phyloP scores from a whole-genome alignment of 2,797 vertebrate species.

The Crocodylus rhombifer region DNA sequence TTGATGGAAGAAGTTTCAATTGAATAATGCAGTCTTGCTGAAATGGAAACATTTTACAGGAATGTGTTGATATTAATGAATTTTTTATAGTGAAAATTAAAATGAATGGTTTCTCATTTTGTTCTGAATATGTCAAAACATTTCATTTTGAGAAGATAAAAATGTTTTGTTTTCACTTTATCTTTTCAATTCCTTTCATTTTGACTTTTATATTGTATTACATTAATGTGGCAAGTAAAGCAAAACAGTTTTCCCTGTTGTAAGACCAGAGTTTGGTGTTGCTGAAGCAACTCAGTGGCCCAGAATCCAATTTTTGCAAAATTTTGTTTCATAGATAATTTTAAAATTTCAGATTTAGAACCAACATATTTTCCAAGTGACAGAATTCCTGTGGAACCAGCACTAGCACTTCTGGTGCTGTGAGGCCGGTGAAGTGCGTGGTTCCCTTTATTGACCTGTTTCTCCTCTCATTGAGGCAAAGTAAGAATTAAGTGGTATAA shows the following conservation, averaged over 20 bases:
- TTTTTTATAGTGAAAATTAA: neutral
- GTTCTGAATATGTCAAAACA: neutral
- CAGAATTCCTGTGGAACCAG: neutral
- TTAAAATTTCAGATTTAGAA: too few species aligned
- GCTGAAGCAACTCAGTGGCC: neutral
- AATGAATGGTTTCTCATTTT: neutral
- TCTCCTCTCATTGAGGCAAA: neutral
- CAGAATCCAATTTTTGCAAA: neutral
- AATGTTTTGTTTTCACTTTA: neutral
- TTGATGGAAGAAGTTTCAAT: neutral
- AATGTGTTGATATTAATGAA: neutral
- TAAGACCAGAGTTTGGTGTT: neutral
- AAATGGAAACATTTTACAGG: neutral
- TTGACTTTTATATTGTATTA: neutral
- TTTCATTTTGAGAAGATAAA: neutral
- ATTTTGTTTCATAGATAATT: neutral
- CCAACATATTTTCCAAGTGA: neutral
- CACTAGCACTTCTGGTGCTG: neutral
- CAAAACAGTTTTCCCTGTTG: neutral
- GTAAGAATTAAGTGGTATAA: neutral
- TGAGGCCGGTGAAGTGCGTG: neutral
- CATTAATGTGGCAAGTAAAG: neutral
- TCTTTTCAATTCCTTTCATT: neutral
- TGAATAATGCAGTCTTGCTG: neutral
- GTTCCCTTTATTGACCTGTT: neutral